phyloP scores from a whole-genome alignment of 2,797 vertebrate genomes.

The Oryzias sinensis region DNA sequence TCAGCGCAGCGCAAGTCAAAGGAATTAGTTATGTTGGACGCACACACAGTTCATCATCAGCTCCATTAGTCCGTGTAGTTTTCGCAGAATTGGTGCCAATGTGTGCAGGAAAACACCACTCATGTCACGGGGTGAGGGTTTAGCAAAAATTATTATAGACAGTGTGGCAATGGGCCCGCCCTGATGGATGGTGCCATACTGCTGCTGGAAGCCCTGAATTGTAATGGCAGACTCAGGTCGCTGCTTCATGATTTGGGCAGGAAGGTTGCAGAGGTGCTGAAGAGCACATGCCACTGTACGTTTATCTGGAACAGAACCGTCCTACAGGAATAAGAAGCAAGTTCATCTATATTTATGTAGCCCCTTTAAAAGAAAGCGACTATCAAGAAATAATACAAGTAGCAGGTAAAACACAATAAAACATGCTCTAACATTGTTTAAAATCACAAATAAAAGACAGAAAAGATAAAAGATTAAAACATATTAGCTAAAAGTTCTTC shows the following conservation, averaged over 20 bases:
- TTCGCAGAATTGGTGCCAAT: conserved; percentile 65
- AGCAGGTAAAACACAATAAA: too few species aligned
- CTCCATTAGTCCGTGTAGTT: conserved; percentile 68
- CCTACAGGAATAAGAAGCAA: too few species aligned
- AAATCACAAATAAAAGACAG: too few species aligned
- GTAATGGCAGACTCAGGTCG: conserved; percentile 34
- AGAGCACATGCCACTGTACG: not conserved
- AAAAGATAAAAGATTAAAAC: too few species aligned
- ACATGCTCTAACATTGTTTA: too few species aligned
- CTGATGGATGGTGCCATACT: conserved; percentile 53
- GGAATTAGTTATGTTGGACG: conserved; percentile 37
- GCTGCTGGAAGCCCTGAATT: conserved; percentile 28
- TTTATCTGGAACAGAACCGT: not conserved
- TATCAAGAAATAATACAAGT: too few species aligned
- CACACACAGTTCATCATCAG: conserved; percentile 44
- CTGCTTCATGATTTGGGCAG: conserved; percentile 37
- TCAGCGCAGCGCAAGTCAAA: conserved; percentile 48
- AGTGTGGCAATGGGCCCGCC: conserved; percentile 30
- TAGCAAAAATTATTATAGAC: conserved; percentile 70
- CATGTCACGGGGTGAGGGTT: conserved; percentile 49
- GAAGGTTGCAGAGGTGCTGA: conserved; percentile 3
- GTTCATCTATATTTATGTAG: too few species aligned
- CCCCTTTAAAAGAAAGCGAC: too few species aligned
- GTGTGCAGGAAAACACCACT: conserved; percentile 63
- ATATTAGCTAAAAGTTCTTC: too few species aligned